Conservation (phyloP, 1,140 invertebrate species). For the Metopolophium dirhodum region DNA sequence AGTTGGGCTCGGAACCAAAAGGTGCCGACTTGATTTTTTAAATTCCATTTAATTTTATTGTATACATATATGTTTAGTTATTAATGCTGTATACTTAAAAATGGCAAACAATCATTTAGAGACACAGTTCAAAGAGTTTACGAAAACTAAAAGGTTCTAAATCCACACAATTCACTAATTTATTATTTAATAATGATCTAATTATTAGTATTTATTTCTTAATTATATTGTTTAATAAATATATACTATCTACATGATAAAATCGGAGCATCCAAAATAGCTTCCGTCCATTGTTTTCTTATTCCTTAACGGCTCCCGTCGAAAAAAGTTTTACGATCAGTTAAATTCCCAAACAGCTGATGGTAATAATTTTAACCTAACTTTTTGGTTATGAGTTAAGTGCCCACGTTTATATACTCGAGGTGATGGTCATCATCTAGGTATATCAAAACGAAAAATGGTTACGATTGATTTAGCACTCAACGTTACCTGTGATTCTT, state of each 20-base stretch:
- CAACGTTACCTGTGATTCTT: conserved; percentile 73
- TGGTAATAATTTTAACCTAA: no score
- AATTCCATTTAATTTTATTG: not conserved
- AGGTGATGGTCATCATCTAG: not conserved
- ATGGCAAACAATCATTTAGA: not conserved
- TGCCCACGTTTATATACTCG: not conserved
- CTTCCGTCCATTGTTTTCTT: no score
- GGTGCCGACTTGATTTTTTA: not conserved
- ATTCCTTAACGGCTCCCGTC: no score
- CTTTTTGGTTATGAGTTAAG: not conserved
- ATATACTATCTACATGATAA: not conserved
- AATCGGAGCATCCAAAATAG: not conserved
- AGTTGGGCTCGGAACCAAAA: not conserved
- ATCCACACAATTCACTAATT: not conserved
- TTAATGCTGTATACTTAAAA: not conserved
- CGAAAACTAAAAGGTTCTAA: not conserved
- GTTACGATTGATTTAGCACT: not conserved
- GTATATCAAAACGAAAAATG: no score
- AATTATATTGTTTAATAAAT: not conserved
- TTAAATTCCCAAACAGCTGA: not conserved
- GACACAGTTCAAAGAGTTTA: not conserved
- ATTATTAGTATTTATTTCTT: not conserved
- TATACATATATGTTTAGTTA: not conserved
- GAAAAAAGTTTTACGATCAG: no score
- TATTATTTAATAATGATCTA: not conserved